Conservation (phyloP, 2,888 invertebrate genomes). For the Tetragonisca angustula region DNA sequence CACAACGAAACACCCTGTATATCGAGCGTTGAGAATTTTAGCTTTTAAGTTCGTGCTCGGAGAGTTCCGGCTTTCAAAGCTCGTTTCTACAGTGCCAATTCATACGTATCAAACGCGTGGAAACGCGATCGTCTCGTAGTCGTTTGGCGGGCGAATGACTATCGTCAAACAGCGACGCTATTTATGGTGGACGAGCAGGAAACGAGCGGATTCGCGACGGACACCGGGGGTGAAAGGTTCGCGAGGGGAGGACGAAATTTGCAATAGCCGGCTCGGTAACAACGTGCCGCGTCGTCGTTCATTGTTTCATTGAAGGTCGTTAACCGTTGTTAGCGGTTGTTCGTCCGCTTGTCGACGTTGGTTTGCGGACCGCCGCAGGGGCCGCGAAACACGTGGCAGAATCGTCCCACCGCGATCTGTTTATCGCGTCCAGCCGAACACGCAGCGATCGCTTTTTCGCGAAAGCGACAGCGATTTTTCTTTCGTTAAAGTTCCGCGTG, state of each 20-base stretch:
- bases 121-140: not conserved
- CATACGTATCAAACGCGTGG: not conserved
- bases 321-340: conserved; percentile 75
- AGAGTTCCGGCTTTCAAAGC: no score
- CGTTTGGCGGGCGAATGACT: not conserved
- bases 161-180: not conserved
- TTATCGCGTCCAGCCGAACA: conserved; percentile 1
- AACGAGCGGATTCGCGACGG: not conserved
- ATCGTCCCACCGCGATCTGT: conserved; percentile 43
- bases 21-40: no score
- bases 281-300: conserved; percentile 54
- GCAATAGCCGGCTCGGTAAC: conserved; percentile 26
- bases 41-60: no score
- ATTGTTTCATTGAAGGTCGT: conserved; percentile 73
- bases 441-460: conserved; percentile 5
- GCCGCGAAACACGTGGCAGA: conserved; percentile 65
- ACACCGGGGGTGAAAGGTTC: not conserved
- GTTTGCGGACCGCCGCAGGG: conserved; percentile 72
- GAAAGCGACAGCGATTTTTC: not conserved
- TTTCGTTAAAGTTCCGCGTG: no score
- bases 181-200: not conserved
- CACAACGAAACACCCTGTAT: no score
- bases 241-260: conserved; percentile 20
- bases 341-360: conserved; percentile 69
- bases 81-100: no score